Evolutionary conservation across 2,888 invertebrate genomes (phyloP).

Genomic region (Eupithecia pulchellata): DNA sequence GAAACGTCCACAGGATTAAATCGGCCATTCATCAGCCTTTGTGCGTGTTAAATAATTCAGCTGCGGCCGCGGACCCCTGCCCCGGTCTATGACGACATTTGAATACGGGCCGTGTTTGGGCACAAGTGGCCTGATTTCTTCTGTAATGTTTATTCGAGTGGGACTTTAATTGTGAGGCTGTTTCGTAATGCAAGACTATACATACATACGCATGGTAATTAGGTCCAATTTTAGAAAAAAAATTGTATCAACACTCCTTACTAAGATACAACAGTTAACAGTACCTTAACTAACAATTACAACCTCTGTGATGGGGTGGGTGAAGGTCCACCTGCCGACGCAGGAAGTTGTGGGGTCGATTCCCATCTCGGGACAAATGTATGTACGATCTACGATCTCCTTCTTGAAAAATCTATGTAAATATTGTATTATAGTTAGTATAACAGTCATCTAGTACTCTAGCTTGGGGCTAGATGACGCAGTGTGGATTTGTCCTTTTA

Average conservation of each 20-base stretch:
- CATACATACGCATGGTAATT: neutral
- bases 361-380: too few species aligned
- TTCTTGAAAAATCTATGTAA: too few species aligned
- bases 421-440: too few species aligned
- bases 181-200: neutral
- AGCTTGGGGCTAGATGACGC: too few species aligned
- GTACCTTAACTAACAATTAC: neutral
- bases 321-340: too few species aligned
- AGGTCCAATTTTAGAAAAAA: neutral
- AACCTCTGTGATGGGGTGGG: too few species aligned
- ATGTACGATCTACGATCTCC: too few species aligned
- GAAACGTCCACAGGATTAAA: slow-evolving; percentile 53
- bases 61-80: slow-evolving; percentile 50
- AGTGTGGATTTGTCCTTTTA: too few species aligned
- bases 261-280: neutral
- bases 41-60: slow-evolving; percentile 74
- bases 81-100: slow-evolving; percentile 45
- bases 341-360: too few species aligned
- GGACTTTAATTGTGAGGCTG: slow-evolving; percentile 11
- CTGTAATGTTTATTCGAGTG: slow-evolving; percentile 20
- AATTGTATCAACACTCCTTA: neutral
- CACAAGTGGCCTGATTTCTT: slow-evolving; percentile 28
- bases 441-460: too few species aligned
- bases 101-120: slow-evolving; percentile 34
- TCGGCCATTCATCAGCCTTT: slow-evolving; percentile 63